Evolutionary conservation across 2,113 vertebrate genomes (phyloP), one percentile per base, ranked within the genome.

Genomic region (Zapornia atra): DNA sequence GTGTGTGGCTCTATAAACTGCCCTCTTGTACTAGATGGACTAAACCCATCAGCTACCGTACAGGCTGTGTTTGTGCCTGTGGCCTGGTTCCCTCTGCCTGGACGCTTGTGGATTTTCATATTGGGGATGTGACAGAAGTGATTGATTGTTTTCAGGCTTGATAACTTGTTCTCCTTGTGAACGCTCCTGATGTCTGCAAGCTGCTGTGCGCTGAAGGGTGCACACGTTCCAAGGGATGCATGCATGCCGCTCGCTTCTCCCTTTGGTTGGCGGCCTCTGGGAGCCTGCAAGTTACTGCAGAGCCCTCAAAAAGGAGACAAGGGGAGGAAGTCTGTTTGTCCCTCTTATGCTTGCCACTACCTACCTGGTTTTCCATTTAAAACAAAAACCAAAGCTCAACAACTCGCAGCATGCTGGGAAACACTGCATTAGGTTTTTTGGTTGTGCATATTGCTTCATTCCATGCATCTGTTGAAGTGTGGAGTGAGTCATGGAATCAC

Each of bases 201-300:
- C 31, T 34, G 48, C 42, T 11, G 66, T 12, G 1, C 0, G 0
- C 9, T 3, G 15, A 31, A 28, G 44, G 57, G 11, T 70, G n/a
- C 84, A 42, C 26, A 60, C 42, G 6, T 44, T 15, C 42, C 15
- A 16, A 44, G 17, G 42, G 42, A 16, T 44, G 42, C 42, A 64
- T 57, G 60, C 61, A 22, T 3, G 4, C 64, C 21, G 2, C 38
- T 53, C 2, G 0, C 34, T 48, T 82, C 61, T 7, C n/a, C 51
- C 53, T 71, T 33, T 25, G 36, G 8, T 48, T 63, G 76, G 63
- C 61, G 50, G 42, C 7, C 21, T 0, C 3, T 5, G 24, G 31
- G 16, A 72, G 6, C 11, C 42, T 36, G 12, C 68, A 20, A 2
- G 26, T 33, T 26, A 33, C 65, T 76, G 36, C 38, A 18, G 11